Evolutionary conservation across 2,113 vertebrate genomes (phyloP).

Genomic region (Himantopus leucocephalus): DNA sequence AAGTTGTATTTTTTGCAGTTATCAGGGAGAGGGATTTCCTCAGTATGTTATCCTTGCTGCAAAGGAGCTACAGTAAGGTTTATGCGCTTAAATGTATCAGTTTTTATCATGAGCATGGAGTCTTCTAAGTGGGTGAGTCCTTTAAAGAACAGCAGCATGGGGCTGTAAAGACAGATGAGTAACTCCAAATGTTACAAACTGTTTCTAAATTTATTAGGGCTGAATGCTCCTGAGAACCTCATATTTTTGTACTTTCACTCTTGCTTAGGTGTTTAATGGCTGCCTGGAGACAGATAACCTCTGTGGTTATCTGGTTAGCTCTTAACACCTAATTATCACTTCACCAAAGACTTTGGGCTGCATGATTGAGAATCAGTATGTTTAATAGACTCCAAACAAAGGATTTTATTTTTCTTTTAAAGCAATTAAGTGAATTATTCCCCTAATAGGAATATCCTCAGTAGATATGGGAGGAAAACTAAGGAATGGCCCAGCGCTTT

Average conservation of each 20-base stretch:
- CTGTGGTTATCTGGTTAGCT: slow-evolving; percentile 70
- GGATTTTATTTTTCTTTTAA: background rate
- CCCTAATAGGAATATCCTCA: slow-evolving; percentile 27
- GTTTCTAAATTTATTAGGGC: slow-evolving; percentile 57
- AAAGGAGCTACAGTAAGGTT: background rate
- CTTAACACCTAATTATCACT: slow-evolving; percentile 69
- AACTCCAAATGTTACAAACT: slow-evolving; percentile 64
- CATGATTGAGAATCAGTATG: slow-evolving; percentile 50
- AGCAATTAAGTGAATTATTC: slow-evolving; percentile 61
- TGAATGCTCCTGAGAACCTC: slow-evolving; percentile 67
- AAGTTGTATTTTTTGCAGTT: background rate
- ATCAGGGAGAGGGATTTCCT: background rate
- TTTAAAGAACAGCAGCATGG: slow-evolving; percentile 26
- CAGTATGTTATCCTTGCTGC: background rate
- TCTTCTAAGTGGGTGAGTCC: slow-evolving; percentile 27
- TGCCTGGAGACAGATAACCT: slow-evolving; percentile 52
- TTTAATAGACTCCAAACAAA: slow-evolving; percentile 61
- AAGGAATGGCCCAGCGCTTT: background rate
- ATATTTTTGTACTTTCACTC: slow-evolving; percentile 65
- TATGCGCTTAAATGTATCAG: background rate
- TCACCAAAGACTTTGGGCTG: slow-evolving; percentile 47
- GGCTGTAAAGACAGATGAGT: slow-evolving; percentile 45
- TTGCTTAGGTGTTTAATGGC: slow-evolving; percentile 70
- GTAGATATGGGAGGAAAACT: background rate
- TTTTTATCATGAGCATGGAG: background rate